Base-by-base conservation (phyloP, 2,113 vertebrate genomes). In the Leptosomus discolor region DNA sequence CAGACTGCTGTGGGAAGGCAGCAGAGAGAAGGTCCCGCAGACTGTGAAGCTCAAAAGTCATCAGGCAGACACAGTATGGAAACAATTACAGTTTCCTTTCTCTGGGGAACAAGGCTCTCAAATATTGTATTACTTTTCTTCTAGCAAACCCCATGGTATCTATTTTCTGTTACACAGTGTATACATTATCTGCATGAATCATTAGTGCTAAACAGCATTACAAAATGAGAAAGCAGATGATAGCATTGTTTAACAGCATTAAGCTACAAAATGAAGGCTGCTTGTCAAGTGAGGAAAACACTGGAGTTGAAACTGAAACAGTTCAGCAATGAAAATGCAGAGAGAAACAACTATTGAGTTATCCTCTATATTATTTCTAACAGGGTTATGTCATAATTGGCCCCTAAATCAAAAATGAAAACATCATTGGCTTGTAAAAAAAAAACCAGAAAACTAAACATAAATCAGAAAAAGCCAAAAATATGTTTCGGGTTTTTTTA, bases 1-100 rank as follows among this genome's bases (percentile, higher is more conserved):
- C 57, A 48, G 34, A 26, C 63, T 75, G 50, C 48, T 50, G 7
- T 45, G 3, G 67, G 39, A 57, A 69, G 51, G 22, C 61, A 67
- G 48, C 0, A 0, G 13, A 57, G 6, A 91, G 41, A 17, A 69
- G 58, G 20, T 56, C 64, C 57, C 32, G 60, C 23, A 3, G 24
- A 43, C 45, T 24, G 17, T 4, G 27, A 89, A 60, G 45, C 69
- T 94, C 56, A 50, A 39, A 91, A 95, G 39, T 39, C 60, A 48
- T 54, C 24, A 39, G 78, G 64, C 78, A 93, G 54, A 51, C 0
- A 0, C 39, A 36, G 94, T 90, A 77, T 89, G 92, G 92, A 85
- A 97, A 96, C 61, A 91, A 92, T 69, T 85, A 81, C 29, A 43
- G 64, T 61, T 94, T 97, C 74, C 90, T 71, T 97, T 89, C 95